Percentiles rank a stretch among this genome's conserved stretches.
These are phyloP conservation scores for Galaxea fascicularis DNA, from an alignment of 92 coral and sea anemone species.

Conservation along the genomic window DNA sequence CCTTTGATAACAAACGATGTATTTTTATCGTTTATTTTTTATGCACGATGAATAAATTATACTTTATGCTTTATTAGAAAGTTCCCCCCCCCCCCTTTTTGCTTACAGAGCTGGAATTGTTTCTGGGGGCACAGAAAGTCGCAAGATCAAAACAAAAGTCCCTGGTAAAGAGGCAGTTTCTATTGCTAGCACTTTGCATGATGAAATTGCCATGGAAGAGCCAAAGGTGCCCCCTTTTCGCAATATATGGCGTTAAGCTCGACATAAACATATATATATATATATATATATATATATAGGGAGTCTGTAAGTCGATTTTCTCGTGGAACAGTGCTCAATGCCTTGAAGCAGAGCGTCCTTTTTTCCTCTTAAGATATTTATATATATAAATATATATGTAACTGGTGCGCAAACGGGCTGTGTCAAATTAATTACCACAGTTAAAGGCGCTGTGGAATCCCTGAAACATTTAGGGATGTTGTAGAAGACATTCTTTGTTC, in stretches of 20 bases:
- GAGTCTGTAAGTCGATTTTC: too few relatives aligned
- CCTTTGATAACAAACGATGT: too few relatives aligned
- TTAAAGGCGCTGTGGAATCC: slow-evolving; percentile 13
- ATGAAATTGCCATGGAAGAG: slow-evolving; percentile 37
- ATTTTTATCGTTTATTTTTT: too few relatives aligned
- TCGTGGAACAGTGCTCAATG: too few relatives aligned
- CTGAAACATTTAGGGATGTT: too few relatives aligned
- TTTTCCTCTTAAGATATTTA: too few relatives aligned
- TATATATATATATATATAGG: too few relatives aligned
- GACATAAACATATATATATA: slow-evolving; percentile 31
- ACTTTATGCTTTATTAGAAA: too few relatives aligned
- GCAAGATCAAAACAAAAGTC: slow-evolving; percentile 16
- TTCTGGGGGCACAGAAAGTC: background rate
- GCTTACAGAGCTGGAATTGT: background rate
- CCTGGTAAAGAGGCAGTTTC: background rate
- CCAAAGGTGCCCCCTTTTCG: slow-evolving; percentile 29
- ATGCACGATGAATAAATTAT: too few relatives aligned
- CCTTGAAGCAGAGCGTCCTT: too few relatives aligned
- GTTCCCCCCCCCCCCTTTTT: slow-evolving; percentile 35
- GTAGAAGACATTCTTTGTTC: too few relatives aligned
- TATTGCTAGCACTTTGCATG: slow-evolving; percentile 6
- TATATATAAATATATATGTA: too few relatives aligned
- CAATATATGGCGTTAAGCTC: slow-evolving; percentile 40
- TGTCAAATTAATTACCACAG: slow-evolving; percentile 37
- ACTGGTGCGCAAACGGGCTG: slow-evolving; percentile 40